Conservation (phyloP, 2,113 vertebrate genomes). For the Peromyscus maniculatus region DNA sequence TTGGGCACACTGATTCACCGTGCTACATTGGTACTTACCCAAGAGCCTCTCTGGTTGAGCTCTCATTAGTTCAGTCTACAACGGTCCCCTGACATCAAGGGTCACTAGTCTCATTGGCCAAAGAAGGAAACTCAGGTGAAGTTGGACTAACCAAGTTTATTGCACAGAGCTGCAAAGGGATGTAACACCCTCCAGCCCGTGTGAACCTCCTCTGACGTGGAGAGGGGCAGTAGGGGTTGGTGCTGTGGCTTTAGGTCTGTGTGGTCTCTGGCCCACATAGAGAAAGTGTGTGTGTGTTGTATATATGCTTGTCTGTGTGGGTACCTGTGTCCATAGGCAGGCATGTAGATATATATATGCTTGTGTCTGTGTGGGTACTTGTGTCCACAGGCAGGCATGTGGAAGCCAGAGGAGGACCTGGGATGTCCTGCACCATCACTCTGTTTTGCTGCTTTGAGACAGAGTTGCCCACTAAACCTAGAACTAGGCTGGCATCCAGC, state of each 20-base stretch:
- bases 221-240: neutral
- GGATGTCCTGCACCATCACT: neutral
- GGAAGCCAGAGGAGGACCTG: no score
- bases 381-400: neutral
- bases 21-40: neutral
- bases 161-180: neutral
- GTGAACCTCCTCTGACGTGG: neutral
- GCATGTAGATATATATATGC: no score
- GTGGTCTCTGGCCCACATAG: accelerated
- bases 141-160: neutral
- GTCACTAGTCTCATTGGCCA: neutral
- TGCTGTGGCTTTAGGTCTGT: neutral
- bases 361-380: neutral
- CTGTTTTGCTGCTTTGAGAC: neutral
- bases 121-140: neutral
- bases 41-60: neutral
- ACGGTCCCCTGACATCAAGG: neutral
- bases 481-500: neutral
- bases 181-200: accelerated
- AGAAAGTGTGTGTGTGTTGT: neutral
- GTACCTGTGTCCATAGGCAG: neutral
- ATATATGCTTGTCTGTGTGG: neutral
- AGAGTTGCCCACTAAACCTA: neutral
- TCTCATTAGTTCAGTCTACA: neutral
- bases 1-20: neutral